Evolutionary conservation across 1,140 invertebrate species (phyloP), one percentile per base, ranked within the genome.

Genomic region (Lasaia peninsularis): DNA sequence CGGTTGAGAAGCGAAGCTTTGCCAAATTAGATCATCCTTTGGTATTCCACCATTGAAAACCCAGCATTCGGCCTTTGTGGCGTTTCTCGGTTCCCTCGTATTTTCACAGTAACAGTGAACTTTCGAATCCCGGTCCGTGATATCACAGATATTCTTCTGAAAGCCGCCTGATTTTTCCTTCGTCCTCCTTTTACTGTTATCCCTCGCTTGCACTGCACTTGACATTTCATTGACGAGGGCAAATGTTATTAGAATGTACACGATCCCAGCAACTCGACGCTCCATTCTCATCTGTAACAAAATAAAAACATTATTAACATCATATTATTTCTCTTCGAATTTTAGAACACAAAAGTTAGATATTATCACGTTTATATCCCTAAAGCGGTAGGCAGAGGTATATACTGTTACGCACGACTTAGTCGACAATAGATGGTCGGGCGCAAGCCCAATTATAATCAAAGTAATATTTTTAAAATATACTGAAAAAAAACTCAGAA

Each of bases 231-330:
- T 48, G 40, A 48, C 40, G 16, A 48, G 40, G 40, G 40, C 40
- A 48, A 48, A 48, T 16, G 40, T 48, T 48, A 48, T 48, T 48
- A 48, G 18, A 48, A 48, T 48, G 18, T 48, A 48, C 3, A 48
- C 40, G 40, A 48, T 48, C 20, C 40, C 18, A 48, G 40, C 40
- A 16, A 48, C 16, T 9, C 40, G 40, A 11, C 40, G 16, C 40
- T 48, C 40, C 40, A 48, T 48, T 48, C 16, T 48, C 40, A 48
- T 48, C 40, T 48, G 40, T 48, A 48, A 48, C 40, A 48, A 48
- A 7, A 18, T 20, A 44, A 44, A 44, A 44, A 11, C 11, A 44
- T 18, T 44, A 44, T 44, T 20, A 11, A 7, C 20, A 44, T 10
- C 2, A 10, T 34, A n/a, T n/a, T n/a, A n/a, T n/a, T n/a, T n/a